Percentiles rank a stretch among this genome's conserved stretches.
Conservation (phyloP, 2,888 invertebrate genomes). For the Boloria euphrosyne region DNA sequence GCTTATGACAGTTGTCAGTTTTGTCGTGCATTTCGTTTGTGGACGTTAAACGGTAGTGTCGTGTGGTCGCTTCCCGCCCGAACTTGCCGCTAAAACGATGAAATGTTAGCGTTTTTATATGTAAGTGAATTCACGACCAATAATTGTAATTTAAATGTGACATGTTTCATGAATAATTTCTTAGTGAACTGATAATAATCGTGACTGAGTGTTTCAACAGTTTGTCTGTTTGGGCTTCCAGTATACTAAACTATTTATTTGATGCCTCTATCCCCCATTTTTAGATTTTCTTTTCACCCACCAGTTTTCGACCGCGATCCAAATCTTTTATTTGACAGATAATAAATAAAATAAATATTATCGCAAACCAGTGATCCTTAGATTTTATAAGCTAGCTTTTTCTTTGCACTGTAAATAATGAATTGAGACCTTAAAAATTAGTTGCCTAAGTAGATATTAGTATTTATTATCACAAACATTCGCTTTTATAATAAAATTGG, state of each 20-base stretch:
- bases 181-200: constrained; percentile 77
- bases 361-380: constrained; percentile 63
- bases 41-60: background rate
- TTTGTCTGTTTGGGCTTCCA: constrained; percentile 81
- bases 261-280: constrained; percentile 51
- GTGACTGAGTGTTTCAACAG: constrained; percentile 77
- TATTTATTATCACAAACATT: constrained; percentile 64
- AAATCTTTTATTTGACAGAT: constrained; percentile 25
- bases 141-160: constrained; percentile 77
- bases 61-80: constrained; percentile 52
- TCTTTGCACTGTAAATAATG: constrained; percentile 70
- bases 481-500: constrained; percentile 23
- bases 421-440: constrained; percentile 55
- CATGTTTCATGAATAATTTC: constrained; percentile 69
- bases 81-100: constrained; percentile 56
- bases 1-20: constrained; percentile 38
- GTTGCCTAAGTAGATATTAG: constrained; percentile 64
- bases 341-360: constrained; percentile 16
- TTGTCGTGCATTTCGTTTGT: constrained; percentile 50
- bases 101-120: constrained; percentile 69
- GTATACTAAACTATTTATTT: constrained; percentile 68
- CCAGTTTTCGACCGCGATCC: constrained; percentile 29
- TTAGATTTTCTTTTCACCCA: constrained; percentile 37
- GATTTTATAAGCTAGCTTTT: constrained; percentile 52
- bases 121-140: constrained; percentile 79